Evolutionary conservation across 2,797 vertebrate species (phyloP).

Genomic region (Pipistrellus pipistrellus): DNA sequence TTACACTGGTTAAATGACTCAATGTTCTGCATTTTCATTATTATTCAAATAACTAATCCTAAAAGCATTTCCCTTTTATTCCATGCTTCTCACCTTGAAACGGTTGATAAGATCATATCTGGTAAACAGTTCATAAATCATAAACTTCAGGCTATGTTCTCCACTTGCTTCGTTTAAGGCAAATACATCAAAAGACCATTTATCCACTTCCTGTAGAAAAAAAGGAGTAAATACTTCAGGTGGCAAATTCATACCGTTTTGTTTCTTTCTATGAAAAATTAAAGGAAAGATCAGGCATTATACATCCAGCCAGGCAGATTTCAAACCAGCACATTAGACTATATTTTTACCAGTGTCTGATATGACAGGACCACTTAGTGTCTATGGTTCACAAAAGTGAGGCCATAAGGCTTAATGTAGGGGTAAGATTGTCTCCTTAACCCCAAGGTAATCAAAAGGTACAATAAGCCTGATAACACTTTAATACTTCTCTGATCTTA

Average conservation of each 20-base stretch:
- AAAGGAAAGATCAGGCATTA: neutral
- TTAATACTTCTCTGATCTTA: neutral
- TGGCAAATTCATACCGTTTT: neutral
- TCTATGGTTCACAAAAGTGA: neutral
- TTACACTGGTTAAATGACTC: neutral
- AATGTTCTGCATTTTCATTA: conserved; percentile 19
- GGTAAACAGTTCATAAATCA: conserved; percentile 98
- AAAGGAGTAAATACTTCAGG: conserved; percentile 46
- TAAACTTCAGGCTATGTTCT: conserved; percentile 98
- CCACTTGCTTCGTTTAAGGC: conserved; percentile 95
- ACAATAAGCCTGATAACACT: neutral
- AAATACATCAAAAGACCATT: conserved; percentile 99
- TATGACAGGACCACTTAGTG: neutral
- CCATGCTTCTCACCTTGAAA: conserved; percentile 95
- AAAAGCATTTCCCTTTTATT: conserved; percentile 60
- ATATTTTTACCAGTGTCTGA: neutral
- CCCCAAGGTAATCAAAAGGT: neutral
- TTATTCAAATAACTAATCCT: conserved; percentile 46
- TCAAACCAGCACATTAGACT: neutral
- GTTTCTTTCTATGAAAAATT: conserved; percentile 35
- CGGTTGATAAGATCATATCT: conserved; percentile 98
- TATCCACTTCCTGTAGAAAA: conserved; percentile 94
- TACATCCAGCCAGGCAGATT: neutral
- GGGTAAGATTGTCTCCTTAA: neutral
- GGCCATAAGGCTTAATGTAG: neutral